Conservation (phyloP, 2,888 invertebrate species). For the Torymus auratus region DNA sequence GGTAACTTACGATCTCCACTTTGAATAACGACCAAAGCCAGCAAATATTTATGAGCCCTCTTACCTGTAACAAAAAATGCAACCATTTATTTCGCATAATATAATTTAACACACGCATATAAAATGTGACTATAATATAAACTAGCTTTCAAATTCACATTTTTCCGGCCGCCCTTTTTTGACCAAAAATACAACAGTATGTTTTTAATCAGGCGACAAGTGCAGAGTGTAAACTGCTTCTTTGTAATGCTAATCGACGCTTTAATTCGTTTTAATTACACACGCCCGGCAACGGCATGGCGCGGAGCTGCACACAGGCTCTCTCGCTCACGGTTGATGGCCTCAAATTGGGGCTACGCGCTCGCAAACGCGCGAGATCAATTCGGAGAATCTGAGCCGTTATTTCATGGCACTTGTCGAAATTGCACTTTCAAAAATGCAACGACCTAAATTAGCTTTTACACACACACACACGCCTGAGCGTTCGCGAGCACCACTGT, state of each 20-base stretch:
- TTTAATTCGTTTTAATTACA: slow-evolving; percentile 48
- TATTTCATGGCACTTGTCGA: slow-evolving; percentile 41
- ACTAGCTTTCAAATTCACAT: too few species aligned
- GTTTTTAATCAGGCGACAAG: slow-evolving; percentile 1
- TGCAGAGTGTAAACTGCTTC: slow-evolving; percentile 37
- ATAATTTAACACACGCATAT: not conserved
- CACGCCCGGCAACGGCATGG: slow-evolving; percentile 15
- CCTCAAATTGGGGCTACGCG: slow-evolving; percentile 36
- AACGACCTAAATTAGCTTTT: slow-evolving; percentile 39
- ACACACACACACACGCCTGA: not conserved
- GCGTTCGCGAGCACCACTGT: not conserved
- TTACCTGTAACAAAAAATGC: too few species aligned
- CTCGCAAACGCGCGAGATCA: slow-evolving; percentile 26
- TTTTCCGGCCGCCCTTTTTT: too few species aligned
- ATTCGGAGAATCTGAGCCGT: slow-evolving; percentile 46
- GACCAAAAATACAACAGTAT: too few species aligned
- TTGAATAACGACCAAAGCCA: too few species aligned
- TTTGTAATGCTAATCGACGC: slow-evolving; percentile 36
- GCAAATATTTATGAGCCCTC: too few species aligned
- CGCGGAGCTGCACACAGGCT: not conserved
- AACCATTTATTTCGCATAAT: not conserved
- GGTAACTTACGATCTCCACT: too few species aligned
- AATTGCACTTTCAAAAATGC: slow-evolving; percentile 51
- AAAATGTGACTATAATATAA: not conserved
- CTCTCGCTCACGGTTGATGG: slow-evolving; percentile 1